A percentile compares a stretch with the other conserved stretches of the same genome.
phyloP scores from a whole-genome alignment of 2,113 vertebrate species.

The Crotalus horridus region DNA sequence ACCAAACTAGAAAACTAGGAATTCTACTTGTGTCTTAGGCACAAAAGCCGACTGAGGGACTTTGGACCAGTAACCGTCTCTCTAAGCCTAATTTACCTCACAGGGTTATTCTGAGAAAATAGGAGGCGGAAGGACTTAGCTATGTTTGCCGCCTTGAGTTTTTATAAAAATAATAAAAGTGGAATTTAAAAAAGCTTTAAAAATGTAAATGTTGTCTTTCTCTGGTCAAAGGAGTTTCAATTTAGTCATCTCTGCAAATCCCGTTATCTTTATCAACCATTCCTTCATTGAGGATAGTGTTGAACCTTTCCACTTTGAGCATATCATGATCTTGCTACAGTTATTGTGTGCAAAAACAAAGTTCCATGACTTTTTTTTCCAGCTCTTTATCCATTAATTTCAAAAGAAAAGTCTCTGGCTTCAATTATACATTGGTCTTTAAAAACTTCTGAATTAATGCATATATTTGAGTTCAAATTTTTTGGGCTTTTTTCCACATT shows the following conservation, averaged over 20 bases:
- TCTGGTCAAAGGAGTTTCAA: neutral
- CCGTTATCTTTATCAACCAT: neutral
- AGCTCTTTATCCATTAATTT: neutral
- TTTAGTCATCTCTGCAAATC: neutral
- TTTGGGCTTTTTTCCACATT: too few species aligned
- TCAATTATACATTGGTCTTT: too few species aligned
- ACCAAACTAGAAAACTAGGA: neutral
- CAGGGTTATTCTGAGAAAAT: neutral
- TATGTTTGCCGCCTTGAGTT: neutral
- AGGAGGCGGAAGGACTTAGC: neutral
- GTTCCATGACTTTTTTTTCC: neutral
- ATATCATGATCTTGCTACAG: neutral
- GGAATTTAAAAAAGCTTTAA: neutral
- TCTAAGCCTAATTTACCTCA: neutral
- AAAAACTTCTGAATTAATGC: too few species aligned
- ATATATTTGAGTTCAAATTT: too few species aligned
- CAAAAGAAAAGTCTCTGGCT: too few species aligned
- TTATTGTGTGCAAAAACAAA: neutral
- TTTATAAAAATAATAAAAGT: neutral
- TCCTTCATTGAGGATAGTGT: neutral
- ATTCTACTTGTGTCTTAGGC: neutral
- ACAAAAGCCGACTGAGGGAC: neutral
- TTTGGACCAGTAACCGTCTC: neutral
- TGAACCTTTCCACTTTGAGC: neutral
- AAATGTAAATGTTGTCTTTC: neutral